Conservation (phyloP, 2,888 invertebrate genomes). For the Brachypalpus laphriformis region DNA sequence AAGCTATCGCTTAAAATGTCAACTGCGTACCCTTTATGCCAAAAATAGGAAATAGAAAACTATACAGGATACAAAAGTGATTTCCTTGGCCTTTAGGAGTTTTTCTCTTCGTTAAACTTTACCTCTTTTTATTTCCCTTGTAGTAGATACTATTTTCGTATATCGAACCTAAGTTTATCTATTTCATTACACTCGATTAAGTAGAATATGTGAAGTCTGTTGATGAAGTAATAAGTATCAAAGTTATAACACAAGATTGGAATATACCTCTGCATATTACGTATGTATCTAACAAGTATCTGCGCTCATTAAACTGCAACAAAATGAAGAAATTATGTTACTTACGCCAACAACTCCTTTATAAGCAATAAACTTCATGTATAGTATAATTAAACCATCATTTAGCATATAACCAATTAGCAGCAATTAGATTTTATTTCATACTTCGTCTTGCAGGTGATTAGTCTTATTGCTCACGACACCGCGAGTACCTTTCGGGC, state of each 20-base stretch:
- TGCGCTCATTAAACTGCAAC: neutral
- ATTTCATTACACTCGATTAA: constrained; percentile 12
- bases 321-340: neutral
- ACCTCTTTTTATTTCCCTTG: neutral
- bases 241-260: neutral
- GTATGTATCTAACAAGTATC: too few relatives aligned
- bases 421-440: neutral
- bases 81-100: constrained; percentile 1
- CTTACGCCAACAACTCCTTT: neutral
- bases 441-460: neutral
- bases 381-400: neutral
- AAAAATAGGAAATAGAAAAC: constrained; percentile 10
- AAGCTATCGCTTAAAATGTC: neutral
- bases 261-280: too few relatives aligned
- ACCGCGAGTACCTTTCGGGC: neutral
- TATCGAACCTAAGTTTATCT: neutral
- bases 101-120: neutral
- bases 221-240: neutral
- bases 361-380: neutral
- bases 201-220: neutral
- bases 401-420: neutral
- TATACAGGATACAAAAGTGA: neutral
- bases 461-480: neutral
- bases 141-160: neutral
- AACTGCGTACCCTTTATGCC: neutral